These are phyloP conservation scores for Tenualosa thibaudeaui DNA, from an alignment of 2,797 vertebrate genomes.

Conservation along the genomic window DNA sequence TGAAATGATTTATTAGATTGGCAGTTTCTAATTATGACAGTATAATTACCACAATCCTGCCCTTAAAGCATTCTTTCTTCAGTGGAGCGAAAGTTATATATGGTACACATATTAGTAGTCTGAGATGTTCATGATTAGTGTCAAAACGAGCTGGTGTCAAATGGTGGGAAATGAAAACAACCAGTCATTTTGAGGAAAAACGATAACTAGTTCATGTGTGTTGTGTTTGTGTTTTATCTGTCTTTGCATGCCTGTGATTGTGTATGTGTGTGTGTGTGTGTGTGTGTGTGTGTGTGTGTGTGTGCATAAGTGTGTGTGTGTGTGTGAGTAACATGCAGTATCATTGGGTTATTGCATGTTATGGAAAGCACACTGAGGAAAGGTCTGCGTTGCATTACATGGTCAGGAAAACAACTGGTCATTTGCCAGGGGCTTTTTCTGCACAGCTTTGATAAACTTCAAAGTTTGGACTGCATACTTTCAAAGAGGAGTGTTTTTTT, in stretches of 20 bases:
- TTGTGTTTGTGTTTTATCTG: background rate
- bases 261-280: background rate
- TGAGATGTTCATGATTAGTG: background rate
- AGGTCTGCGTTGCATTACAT: conserved; percentile 81
- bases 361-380: conserved; percentile 72
- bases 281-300: background rate
- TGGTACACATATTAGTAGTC: background rate
- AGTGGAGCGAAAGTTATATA: conserved; percentile 22
- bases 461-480: conserved; percentile 79
- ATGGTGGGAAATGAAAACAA: background rate
- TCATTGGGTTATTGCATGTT: conserved; percentile 18
- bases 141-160: background rate
- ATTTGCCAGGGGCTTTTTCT: conserved; percentile 71
- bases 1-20: conserved; percentile 26
- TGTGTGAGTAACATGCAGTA: conserved; percentile 26
- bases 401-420: conserved; percentile 79
- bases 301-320: background rate
- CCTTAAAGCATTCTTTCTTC: conserved; percentile 27
- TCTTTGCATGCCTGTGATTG: background rate
- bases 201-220: background rate
- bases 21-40: conserved; percentile 51
- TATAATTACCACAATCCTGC: conserved; percentile 28
- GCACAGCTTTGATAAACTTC: conserved; percentile 80
- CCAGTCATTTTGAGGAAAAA: background rate
- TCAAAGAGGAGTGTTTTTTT: conserved; percentile 41